Base-by-base conservation (phyloP, 2,113 vertebrate genomes). In the Pomatostomus ruficeps region DNA sequence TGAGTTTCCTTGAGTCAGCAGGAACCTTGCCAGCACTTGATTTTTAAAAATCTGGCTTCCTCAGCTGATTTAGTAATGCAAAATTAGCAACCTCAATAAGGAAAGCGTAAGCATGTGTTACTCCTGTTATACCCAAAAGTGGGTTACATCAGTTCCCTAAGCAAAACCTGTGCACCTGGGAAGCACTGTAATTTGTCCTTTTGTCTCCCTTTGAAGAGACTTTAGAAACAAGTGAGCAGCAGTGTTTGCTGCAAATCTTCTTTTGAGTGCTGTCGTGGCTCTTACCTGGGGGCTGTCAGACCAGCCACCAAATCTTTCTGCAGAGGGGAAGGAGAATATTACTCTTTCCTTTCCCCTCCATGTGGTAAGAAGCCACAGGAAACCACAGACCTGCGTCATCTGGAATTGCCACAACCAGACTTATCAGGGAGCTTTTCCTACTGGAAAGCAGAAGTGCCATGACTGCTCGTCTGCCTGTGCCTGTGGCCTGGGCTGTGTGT, bases 41-140 rank as follows among this genome's bases (percentile, higher is more conserved):
- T 62, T 95, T 91, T 87, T 92, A 9, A 33, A 83, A 87, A 79
- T 85, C 58, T 93, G 38, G 16, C 73, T 83, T 85, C 94, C 78
- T 93, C 35, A 45, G 71, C 26, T 88, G 38, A 72, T 57, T 54
- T 51, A 91, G 67, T 65, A 5, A 38, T 19, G 24, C 7, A 79
- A 85, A 91, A 79, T 72, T 36, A 81, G 40, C 77, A 91, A 6
- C 52, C 62, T 78, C 65, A 59, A 89, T 63, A 89, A 61, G 48
- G 57, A 85, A 88, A 82, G 49, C 24, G 45, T 21, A 77, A 67
- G 15, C 7, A 1, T 48, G 40, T 31, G 22, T 36, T 92, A 66
- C 1, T 23, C 16, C 48, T 80, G 15, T 51, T 71, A 31, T 55
- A 71, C 26, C 14, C 40, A 5, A 48, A 88, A 89, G 43, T 40